Conservation (phyloP, 1,140 invertebrate genomes). For the Drosophila athabasca region DNA sequence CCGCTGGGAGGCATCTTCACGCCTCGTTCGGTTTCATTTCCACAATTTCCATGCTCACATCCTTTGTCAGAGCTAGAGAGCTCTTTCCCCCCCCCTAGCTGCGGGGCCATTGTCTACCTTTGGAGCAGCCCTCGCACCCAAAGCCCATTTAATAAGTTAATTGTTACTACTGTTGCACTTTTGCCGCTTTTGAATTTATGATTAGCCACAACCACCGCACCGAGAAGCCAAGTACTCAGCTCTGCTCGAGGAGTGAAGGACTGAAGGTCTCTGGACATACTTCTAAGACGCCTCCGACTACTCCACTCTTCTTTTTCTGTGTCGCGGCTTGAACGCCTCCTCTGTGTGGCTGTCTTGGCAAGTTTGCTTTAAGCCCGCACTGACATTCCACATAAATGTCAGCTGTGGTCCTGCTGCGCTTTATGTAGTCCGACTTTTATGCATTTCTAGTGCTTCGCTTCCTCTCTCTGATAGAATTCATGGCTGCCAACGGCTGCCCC, state of each 20-base stretch:
- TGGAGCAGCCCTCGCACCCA: slow-evolving; percentile 1
- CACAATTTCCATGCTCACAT: slow-evolving; percentile 48
- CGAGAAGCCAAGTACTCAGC: slow-evolving; percentile 49
- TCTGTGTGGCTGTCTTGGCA: slow-evolving; percentile 12
- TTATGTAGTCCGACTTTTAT: slow-evolving; percentile 79
- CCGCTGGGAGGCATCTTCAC: slow-evolving; percentile 34
- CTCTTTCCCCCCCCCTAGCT: slow-evolving; percentile 1
- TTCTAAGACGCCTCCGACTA: slow-evolving; percentile 5
- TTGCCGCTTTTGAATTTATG: slow-evolving; percentile 77
- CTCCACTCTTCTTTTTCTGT: background rate
- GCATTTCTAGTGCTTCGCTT: slow-evolving; percentile 76
- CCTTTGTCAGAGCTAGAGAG: slow-evolving; percentile 21
- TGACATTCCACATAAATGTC: slow-evolving; percentile 71
- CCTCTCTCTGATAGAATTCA: slow-evolving; percentile 57
- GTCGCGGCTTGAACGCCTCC: slow-evolving; percentile 17
- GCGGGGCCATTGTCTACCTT: slow-evolving; percentile 12
- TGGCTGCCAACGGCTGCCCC: slow-evolving; percentile 33
- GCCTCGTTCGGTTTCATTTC: slow-evolving; percentile 57
- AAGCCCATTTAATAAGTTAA: slow-evolving; percentile 81
- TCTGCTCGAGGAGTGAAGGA: slow-evolving; percentile 27
- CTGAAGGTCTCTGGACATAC: background rate
- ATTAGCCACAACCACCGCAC: slow-evolving; percentile 56
- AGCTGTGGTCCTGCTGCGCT: slow-evolving; percentile 69
- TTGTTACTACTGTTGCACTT: slow-evolving; percentile 77
- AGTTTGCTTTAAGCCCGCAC: slow-evolving; percentile 61